Evolutionary conservation across 2,113 vertebrate species (phyloP).

Genomic region (Panurus biarmicus): DNA sequence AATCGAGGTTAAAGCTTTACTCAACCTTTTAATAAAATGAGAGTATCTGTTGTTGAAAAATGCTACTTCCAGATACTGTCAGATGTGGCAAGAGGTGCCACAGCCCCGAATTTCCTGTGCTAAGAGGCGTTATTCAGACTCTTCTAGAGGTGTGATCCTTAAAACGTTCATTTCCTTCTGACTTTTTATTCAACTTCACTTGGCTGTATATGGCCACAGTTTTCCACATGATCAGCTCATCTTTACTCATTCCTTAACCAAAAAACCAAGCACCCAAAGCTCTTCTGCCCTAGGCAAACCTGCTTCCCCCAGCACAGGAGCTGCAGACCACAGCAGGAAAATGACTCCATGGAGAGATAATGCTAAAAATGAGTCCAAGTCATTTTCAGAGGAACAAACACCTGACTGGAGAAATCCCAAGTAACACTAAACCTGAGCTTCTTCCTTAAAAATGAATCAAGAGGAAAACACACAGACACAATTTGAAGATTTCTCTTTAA

Average conservation of each 20-base stretch:
- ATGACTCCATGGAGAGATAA: neutral
- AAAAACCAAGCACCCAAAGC: neutral
- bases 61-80: neutral
- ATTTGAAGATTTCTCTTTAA: neutral
- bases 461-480: neutral
- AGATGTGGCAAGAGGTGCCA: neutral
- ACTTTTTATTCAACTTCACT: neutral
- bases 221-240: neutral
- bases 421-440: neutral
- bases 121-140: neutral
- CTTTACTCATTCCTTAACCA: neutral
- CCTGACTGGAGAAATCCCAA: neutral
- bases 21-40: neutral
- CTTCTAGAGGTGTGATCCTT: neutral
- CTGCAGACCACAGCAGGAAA: neutral
- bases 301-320: neutral
- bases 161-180: neutral
- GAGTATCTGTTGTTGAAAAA: neutral
- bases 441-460: neutral
- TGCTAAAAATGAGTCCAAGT: neutral
- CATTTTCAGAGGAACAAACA: neutral
- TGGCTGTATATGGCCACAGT: neutral
- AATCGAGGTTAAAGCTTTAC: neutral
- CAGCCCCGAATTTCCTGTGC: neutral
- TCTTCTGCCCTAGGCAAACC: neutral